Evolutionary conservation across 2,888 invertebrate genomes (phyloP), one percentile per base, ranked within the genome.

Genomic region (Tenthredo scrophulariae): DNA sequence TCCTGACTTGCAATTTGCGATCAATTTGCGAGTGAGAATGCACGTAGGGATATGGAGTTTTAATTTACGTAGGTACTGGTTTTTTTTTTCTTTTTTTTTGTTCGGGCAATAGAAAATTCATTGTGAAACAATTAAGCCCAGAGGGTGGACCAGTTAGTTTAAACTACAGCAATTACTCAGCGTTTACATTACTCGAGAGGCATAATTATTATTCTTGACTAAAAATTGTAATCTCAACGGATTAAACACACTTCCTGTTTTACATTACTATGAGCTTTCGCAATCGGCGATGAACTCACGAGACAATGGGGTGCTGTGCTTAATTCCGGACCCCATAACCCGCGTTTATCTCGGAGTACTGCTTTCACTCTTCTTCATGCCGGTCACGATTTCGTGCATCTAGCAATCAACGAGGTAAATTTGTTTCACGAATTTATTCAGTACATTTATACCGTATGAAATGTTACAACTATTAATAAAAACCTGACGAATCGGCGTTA

Each of bases 171-270:
- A 75, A 75, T 75, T 75, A 77, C 1, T 33, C 29, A 33, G 9
- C 13, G 33, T 77, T 77, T 77, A 18, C 26, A 50, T 50, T 77
- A 50, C 33, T 18, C 7, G 1, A n/a, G 2, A 33, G 46, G 46
- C 37, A n/a, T n/a, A 37, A 37, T 26, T n/a, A 18, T 77, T 77
- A 77, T 54, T 54, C 54, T 77, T 15, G 26, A 33, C 40, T 77
- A 54, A 77, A 22, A 77, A 77, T 77, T 4, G 33, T 13, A 77
- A 77, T 77, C 29, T 77, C 54, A 6, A 77, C 18, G 54, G 50
- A 33, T 77, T n/a, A 77, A 46, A 77, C 33, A 77, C 77, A 77
- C 77, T 77, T 77, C 77, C 77, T 77, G 77, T 4, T 50, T 50
- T 18, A 33, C 9, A 50, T 29, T 33, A 54, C 18, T 77, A 77